A percentile compares a stretch with the other conserved stretches of the same genome.
These are phyloP conservation scores for Drosophila burlai DNA, from an alignment of 1,140 invertebrate species.

Conservation along the genomic window DNA sequence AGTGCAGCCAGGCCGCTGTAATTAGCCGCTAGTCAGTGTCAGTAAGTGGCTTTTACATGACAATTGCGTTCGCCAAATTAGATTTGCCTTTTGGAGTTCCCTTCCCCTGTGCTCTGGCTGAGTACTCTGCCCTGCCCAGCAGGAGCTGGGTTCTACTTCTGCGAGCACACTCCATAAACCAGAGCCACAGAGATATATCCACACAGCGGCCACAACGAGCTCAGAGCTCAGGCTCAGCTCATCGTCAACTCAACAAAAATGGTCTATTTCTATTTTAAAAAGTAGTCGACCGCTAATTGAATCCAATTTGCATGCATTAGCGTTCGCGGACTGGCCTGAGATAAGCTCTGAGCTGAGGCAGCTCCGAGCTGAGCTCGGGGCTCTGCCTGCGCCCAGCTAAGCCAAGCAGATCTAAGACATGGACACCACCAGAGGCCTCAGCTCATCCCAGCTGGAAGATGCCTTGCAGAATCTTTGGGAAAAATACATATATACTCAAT, in stretches of 20 bases:
- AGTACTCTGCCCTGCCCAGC: background rate
- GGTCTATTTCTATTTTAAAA: slow-evolving; percentile 52
- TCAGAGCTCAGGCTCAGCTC: background rate
- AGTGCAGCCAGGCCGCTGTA: slow-evolving; percentile 31
- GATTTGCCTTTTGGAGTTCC: slow-evolving; percentile 29
- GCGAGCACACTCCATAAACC: slow-evolving; percentile 12
- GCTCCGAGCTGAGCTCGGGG: slow-evolving; percentile 9
- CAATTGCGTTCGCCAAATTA: slow-evolving; percentile 44
- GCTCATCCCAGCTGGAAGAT: too few species aligned
- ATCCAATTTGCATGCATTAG: slow-evolving; percentile 57
- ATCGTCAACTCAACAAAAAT: slow-evolving; percentile 24
- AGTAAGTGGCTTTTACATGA: slow-evolving; percentile 51
- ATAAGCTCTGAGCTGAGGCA: slow-evolving; percentile 1
- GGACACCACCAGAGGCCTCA: background rate
- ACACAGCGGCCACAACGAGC: background rate
- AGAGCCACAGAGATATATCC: background rate
- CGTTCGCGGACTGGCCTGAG: slow-evolving; percentile 6
- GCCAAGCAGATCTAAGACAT: slow-evolving; percentile 17
- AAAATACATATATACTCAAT: background rate
- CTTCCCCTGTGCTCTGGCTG: background rate
- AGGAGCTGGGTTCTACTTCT: background rate
- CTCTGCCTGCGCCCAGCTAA: slow-evolving; percentile 5
- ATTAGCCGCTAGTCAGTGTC: slow-evolving; percentile 47
- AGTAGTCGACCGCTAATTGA: slow-evolving; percentile 53
- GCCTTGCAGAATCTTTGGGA: background rate